Base-by-base conservation (phyloP, 2,797 vertebrate genomes). In the Lepilemur septentrionalis region DNA sequence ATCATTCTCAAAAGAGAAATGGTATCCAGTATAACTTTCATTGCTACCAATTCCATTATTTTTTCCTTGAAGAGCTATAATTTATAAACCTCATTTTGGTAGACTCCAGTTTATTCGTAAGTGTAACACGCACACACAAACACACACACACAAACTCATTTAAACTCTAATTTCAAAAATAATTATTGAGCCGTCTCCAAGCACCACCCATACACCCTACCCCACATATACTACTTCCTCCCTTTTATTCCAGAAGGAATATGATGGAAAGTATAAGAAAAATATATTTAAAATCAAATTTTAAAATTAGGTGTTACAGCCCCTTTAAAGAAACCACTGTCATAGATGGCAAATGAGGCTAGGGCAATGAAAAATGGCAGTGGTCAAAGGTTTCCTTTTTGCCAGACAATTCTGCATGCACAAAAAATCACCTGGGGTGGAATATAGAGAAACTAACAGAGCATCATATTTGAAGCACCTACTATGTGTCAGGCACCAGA, bases 81-180 rank as follows among this genome's bases (percentile, higher is more conserved):
- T 91, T 69, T 88, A 25, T 76, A 90, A 85, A 22, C 70, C 78
- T 80, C 15, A 76, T 86, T 94, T 96, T 94, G 35, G 57, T 20
- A 91, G 32, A 94, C 4, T 69, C 32, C n/a, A 92, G 12, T 81
- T 83, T 43, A 61, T 63, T 93, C 87, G 43, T 11, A 95, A 80
- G 4, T 43, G 1, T 85, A 65, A 76, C 11, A 38, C 28, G 46
- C 9, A n/a, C 50, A 30, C 17, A 28, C n/a, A 28, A 2, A 0
- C 18, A 14, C 7, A 43, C 30, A 8, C 22, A 38, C 22, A 32
- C 28, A 59, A 22, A 70, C 55, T 81, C 38, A 30, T 81, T 90
- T 63, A 75, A 88, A 55, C 38, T 67, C 30, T 84, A 82, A 61
- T 70, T 96, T 76, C 28, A 92, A 95, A 97, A 84, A 41, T 41